Base-by-base conservation (phyloP, 2,113 vertebrate species). In the Hystrix cristata region DNA sequence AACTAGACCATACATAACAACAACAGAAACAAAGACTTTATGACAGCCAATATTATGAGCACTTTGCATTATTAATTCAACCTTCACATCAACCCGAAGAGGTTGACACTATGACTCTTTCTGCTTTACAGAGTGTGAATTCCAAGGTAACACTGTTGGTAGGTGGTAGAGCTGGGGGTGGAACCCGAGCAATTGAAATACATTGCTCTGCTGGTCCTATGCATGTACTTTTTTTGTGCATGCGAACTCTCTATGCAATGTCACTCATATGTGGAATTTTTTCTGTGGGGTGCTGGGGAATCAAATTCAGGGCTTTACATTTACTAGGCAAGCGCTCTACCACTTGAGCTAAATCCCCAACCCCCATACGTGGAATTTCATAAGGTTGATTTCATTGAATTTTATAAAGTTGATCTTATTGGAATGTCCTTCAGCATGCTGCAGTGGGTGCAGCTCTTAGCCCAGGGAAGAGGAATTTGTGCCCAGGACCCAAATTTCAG, bases 1-100 rank as follows among this genome's bases (percentile, higher is more conserved):
- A 96, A 91, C 90, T 71, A 76, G 92, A 21, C 51, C 71, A 53
- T 53, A 83, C 7, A 43, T 64, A 84, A 74, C 13, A 87, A 57
- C 16, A 85, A 65, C 5, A 81, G 69, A 88, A 95, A 34, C 9
- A 87, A 84, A 43, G 59, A 76, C 67, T 91, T 87, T 25, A 64
- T 34, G 43, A 43, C 21, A 74, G 16, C 69, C 48, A 71, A 31
- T n/a, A 23, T 74, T 71, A 91, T 67, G 48, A 87, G 43, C 46
- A 8, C 25, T 60, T 67, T 71, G 57, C 12, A 57, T 67, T 60
- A 67, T 53, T 62, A 90, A 27, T 96, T 92, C 87, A 78, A 62
- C 82, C 34, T 34, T 71, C 53, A 57, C 16, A 9, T 23, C 19
- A 88, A 46, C 51, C 15, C 25, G 76, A 10, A 15, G 13, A 84